Evolutionary conservation across 2,888 invertebrate genomes (phyloP), one percentile per base, ranked within the genome.

Genomic region (Helicoverpa assulta): DNA sequence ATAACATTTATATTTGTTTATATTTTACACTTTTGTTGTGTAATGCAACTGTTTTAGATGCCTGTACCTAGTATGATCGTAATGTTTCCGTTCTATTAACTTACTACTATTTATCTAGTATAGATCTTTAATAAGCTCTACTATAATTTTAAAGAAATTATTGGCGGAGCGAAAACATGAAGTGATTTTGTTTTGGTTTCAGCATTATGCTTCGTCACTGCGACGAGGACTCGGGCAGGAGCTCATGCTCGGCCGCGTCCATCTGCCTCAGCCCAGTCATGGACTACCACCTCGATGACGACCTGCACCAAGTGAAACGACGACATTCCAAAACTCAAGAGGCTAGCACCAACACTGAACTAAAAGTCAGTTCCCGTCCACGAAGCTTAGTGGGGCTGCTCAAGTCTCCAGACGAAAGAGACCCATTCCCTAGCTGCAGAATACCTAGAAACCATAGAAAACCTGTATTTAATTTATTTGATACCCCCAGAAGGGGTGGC

Each of bases 191-290:
- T 68, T 78, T 70, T 59, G 56, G 61, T 92, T 92, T 66, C 88
- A 93, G 93, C 73, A 86, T 67, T 71, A 95, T 94, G 94, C 89
- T 86, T 60, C 93, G 91, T 10, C 90, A 92, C 70, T 94, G 90
- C 73, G 95, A 96, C 80, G 96, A 94, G 82, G 96, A 96, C 79
- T 96, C 96, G 1, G 95, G 96, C 3, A 92, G 94, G 40, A 96
- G 95, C 82, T 94, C 96, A 56, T 95, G 96, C 79, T 96, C 96
- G 33, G 95, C 95, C 5, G 91, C 93, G 4, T 96, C 96, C 14
- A 82, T 92, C 43, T 92, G 93, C 16, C 79, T 93, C 50, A 93
- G 92, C 67, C 94, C 95, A 2, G 84, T 91, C 19, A 90, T 92
- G 80, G 92, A 94, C 80, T 85, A 87, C 66, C 88, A 79, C 29